Conservation (phyloP, 1,140 invertebrate genomes). For the Drosophila melanogaster region Release_6_plus_ISO1_MT NT_037436.4:20803001-20803500, state of each 20-base stretch:
- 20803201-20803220: not conserved
- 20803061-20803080: constrained; percentile 9
- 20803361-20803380: not conserved
- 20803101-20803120: not conserved
- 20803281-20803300: constrained; percentile 1
- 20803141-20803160: not conserved
- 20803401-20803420: constrained; percentile 1
- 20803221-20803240: constrained; percentile 6
- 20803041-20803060: not conserved
- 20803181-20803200: not conserved
- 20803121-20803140: not conserved
- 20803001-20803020: not conserved
- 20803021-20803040: too few species aligned
- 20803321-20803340: constrained; percentile 30
- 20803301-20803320: constrained; percentile 18
- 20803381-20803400: not conserved
- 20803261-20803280: not conserved
- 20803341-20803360: not conserved
- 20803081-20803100: not conserved
- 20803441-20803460: not conserved
- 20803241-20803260: not conserved
- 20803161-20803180: not conserved
- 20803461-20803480: not conserved
- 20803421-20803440: not conserved
- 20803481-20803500: not conserved